Base-by-base conservation (phyloP, 2,888 invertebrate genomes). In the Euzetes globulus region DNA sequence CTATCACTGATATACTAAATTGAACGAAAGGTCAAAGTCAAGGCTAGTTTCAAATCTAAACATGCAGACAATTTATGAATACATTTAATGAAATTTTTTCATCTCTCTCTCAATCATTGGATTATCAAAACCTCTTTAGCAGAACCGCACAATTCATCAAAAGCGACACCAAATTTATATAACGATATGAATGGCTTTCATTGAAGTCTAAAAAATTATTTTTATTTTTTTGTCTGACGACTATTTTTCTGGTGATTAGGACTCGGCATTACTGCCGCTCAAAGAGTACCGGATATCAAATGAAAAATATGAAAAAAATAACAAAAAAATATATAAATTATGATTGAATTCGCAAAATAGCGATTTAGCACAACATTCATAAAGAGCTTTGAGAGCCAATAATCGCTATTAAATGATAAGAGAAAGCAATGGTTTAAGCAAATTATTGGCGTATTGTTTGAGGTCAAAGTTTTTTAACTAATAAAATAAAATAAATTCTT, bases 381-480 rank as follows among this genome's bases (percentile, higher is more conserved):
- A 19, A 1, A 52, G 19, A 5, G 52, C 5, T 58, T 27, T 58
- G 2, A n/a, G 11, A 27, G 27, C 9, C 11, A 25, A 29, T 58
- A 58, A 58, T 58, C 17, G 58, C 25, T 9, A 58, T 58, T 15
- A 58, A 58, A 27, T 4, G 58, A 58, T 58, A 27, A 58, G 55
- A 58, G 15, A 58, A 58, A 58, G 13, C 27, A 27, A 27, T 7
- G 55, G 3, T 55, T 55, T 55, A 4, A 11, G 22, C 6, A 27
- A 58, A 58, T 58, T 25, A 58, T 58, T 58, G 58, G 27, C 29
- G 17, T 19, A 58, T 58, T 27, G 58, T 58, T 58, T 58, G 27
- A 27, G 58, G 5, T 27, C 25, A 58, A 58, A 11, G 3, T 58
- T 58, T 58, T 22, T 19, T 11, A 55, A 15, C 13, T 15, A 55